These are phyloP conservation scores for Daktulosphaira vitifoliae DNA, from an alignment of 1,140 invertebrate species.

Conservation along the genomic window DNA sequence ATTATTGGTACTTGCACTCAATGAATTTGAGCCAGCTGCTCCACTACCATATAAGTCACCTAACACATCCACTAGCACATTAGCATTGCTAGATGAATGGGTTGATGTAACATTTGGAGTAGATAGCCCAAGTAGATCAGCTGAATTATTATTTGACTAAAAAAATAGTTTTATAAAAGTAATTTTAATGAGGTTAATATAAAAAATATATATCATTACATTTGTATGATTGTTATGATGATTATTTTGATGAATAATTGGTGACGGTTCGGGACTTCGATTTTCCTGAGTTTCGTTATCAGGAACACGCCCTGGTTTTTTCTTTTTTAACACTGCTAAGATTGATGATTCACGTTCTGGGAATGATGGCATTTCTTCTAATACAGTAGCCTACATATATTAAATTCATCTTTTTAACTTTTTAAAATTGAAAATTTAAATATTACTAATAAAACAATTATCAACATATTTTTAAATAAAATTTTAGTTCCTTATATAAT, in stretches of 20 bases:
- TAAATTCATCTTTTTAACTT: not conserved
- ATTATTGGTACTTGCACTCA: slow-evolving; percentile 49
- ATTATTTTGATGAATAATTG: slow-evolving; percentile 53
- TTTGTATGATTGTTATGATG: slow-evolving; percentile 26
- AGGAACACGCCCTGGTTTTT: slow-evolving; percentile 84
- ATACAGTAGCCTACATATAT: slow-evolving; percentile 69
- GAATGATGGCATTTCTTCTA: slow-evolving; percentile 99
- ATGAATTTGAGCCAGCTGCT: slow-evolving; percentile 53
- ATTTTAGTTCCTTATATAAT: no score
- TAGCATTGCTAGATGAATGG: slow-evolving; percentile 56
- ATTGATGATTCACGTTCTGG: slow-evolving; percentile 98
- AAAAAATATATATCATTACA: not conserved
- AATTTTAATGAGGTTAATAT: no score
- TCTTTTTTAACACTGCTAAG: slow-evolving; percentile 94
- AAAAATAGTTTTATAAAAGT: not conserved
- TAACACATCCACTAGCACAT: slow-evolving; percentile 79
- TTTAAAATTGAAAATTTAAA: not conserved
- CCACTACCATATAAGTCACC: slow-evolving; percentile 63
- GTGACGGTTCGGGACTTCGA: slow-evolving; percentile 61
- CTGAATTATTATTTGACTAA: slow-evolving; percentile 49
- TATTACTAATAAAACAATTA: not conserved
- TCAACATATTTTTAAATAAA: not conserved
- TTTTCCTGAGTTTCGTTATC: slow-evolving; percentile 72
- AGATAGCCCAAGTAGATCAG: slow-evolving; percentile 75
- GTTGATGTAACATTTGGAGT: slow-evolving; percentile 58